Evolutionary conservation across 1,140 invertebrate genomes (phyloP), one percentile per base, ranked within the genome.

Genomic region (Lucilia cuprina): DNA sequence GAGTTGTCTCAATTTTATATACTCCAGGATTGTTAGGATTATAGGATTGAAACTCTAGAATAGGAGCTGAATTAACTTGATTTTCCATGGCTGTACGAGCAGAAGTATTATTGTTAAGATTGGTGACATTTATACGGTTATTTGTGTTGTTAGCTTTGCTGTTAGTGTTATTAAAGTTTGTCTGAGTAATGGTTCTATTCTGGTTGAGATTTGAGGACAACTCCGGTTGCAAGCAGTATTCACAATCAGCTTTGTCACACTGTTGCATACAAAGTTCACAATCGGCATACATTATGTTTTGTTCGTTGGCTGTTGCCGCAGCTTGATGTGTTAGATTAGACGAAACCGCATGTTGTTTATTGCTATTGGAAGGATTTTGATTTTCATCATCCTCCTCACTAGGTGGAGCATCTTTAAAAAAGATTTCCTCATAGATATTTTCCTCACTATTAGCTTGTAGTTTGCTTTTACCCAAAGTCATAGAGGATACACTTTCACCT

Each of bases 401-500:
- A n/a, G 19, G 50, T 80, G 87, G 84, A 8, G 86, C 86, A 9
- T 91, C 90, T 50, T 88, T 88, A 25, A 91, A 91, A 82, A 88
- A 91, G 35, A 91, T 91, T 82, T 91, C 90, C 74, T 91, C 90
- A 60, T 91, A 91, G 21, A 91, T 91, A 84, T 91, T 91, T 74
- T 91, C 90, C 47, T 91, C 90, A 83, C 90, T 91, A 84, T 87
- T 78, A 3, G 35, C 75, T 19, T 35, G 75, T 7, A 17, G n/a
- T 17, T 70, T 21, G 19, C 17, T 74, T 19, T 47, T 70, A 19
- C 0, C 19, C 9, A 49, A 10, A 21, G 50, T 7, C 17, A 55
- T 12, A 14, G 50, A n/a, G 9, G 50, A 5, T 12, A 5, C 17
- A n/a, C 12, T 14, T 17, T 17, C 17, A 8, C 13, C 17, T 13